Evolutionary conservation across 2,888 invertebrate genomes (phyloP), one percentile per base, ranked within the genome.

Genomic region (Nipponacmea schrenckii): DNA sequence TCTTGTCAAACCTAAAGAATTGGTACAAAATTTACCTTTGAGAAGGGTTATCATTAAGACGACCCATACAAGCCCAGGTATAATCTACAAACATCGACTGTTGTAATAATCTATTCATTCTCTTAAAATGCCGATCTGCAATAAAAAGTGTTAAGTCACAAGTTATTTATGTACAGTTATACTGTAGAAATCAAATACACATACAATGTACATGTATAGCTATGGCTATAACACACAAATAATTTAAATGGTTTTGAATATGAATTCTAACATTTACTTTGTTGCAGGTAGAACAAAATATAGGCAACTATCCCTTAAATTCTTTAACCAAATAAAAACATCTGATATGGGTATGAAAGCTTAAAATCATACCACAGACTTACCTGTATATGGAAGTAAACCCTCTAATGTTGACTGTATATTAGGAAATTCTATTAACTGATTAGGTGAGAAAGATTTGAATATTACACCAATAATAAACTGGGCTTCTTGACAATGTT

Each of bases 51-150:
- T 44, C 66, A 20, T 39, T 24, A 39, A 68, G 39, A 26, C 31
- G 62, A 15, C 81, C 86, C 89, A 89, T 89, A 73, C 86, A 86
- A 72, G 85, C 82, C 85, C 87, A 87, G 7, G 94, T 94, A 86
- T 95, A 97, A 75, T 93, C 93, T 69, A 96, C 91, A 86, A 96
- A 93, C 85, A 94, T 93, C 50, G 95, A 90, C 88, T 96, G 95
- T 90, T 95, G 94, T 81, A 93, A 89, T 77, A 95, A 89, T 81
- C 93, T 93, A 1, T 94, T 94, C 80, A 90, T 79, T 62, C 91
- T 81, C 69, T 89, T 85, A 74, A 88, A 87, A 78, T 91, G 90
- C 67, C 90, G 82, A 72, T 89, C 89, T 87, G 80, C 17, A 78
- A 79, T 71, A 69, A 64, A 68, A 67, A 62, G 44, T 2, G 31